These are phyloP conservation scores for Eublepharis macularius DNA, from an alignment of 2,113 vertebrate genomes.

Conservation along the genomic window DNA sequence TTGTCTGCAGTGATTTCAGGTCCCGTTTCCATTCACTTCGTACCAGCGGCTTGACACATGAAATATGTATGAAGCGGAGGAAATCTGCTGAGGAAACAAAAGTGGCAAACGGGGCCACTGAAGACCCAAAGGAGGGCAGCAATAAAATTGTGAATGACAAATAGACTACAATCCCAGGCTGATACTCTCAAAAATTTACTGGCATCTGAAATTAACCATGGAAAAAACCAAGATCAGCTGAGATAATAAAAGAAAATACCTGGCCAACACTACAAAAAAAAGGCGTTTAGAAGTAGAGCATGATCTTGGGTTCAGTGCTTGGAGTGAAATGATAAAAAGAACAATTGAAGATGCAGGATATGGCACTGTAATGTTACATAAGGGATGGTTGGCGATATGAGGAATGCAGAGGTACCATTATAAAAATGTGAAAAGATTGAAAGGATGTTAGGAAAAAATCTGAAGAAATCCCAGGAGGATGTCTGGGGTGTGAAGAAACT, in stretches of 20 bases:
- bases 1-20: slow-evolving; percentile 28
- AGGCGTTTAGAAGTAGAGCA: slow-evolving; percentile 10
- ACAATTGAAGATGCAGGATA: slow-evolving; percentile 21
- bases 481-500: background rate
- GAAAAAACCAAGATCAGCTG: slow-evolving; percentile 36
- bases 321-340: slow-evolving; percentile 6
- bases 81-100: slow-evolving; percentile 72
- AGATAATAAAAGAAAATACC: slow-evolving; percentile 28
- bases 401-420: background rate
- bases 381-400: slow-evolving; percentile 11
- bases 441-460: slow-evolving; percentile 15
- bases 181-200: slow-evolving; percentile 51
- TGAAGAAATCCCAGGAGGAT: background rate
- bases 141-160: slow-evolving; percentile 69
- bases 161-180: slow-evolving; percentile 52
- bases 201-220: slow-evolving; percentile 56
- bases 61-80: slow-evolving; percentile 69
- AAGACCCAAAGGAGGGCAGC: slow-evolving; percentile 55
- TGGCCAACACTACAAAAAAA: slow-evolving; percentile 19
- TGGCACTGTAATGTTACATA: slow-evolving; percentile 23
- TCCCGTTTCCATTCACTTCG: slow-evolving; percentile 60
- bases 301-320: background rate
- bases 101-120: slow-evolving; percentile 49
- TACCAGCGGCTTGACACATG: slow-evolving; percentile 61
- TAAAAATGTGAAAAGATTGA: slow-evolving; percentile 7